Conservation (phyloP, 2,797 vertebrate species). For the Emys orbicularis region DNA sequence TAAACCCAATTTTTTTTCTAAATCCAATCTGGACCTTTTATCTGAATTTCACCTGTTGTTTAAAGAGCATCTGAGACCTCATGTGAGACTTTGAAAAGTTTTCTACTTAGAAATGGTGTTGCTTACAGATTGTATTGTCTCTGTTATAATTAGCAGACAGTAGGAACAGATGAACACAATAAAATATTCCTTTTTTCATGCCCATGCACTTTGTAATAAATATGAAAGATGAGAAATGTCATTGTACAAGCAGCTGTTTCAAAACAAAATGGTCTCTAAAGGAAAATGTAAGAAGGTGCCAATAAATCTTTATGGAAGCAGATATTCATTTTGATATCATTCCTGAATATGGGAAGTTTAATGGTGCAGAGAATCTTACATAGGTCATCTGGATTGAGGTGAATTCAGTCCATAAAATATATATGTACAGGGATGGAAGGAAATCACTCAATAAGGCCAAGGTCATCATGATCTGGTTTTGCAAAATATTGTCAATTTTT, state of each 20-base stretch:
- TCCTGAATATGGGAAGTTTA: not conserved
- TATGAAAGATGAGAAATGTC: constrained; percentile 3
- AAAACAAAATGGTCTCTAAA: constrained; percentile 24
- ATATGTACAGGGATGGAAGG: not conserved
- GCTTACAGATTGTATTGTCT: not conserved
- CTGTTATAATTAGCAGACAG: not conserved
- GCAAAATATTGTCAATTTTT: not conserved
- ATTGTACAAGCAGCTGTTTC: not conserved
- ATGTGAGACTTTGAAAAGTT: not conserved
- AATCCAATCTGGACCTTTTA: not conserved
- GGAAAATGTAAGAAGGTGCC: not conserved
- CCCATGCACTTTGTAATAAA: not conserved
- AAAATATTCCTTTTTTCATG: not conserved
- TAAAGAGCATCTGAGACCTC: not conserved
- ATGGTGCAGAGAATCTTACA: constrained; percentile 2
- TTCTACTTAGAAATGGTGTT: not conserved
- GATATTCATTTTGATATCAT: constrained; percentile 1
- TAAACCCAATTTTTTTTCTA: not conserved
- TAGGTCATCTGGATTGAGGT: not conserved
- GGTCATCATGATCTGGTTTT: not conserved
- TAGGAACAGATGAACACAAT: constrained; percentile 13
- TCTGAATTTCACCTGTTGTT: not conserved
- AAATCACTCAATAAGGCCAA: not conserved
- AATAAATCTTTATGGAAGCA: not conserved
- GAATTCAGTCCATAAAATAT: not conserved